Base-by-base conservation (phyloP, 2,113 vertebrate species). In the Chloropsis cyanopogon region DNA sequence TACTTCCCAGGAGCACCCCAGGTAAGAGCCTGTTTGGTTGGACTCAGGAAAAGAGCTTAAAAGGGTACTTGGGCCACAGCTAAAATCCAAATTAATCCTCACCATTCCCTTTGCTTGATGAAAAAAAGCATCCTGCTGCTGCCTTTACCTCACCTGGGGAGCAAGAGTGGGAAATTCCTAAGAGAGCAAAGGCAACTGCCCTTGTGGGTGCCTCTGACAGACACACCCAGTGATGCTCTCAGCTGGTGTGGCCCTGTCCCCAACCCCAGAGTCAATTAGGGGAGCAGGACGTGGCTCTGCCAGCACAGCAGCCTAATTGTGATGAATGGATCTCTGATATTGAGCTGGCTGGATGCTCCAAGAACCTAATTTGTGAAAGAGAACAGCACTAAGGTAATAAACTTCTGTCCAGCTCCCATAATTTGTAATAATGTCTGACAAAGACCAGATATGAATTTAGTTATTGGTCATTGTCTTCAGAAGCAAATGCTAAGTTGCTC, bases 341-440 rank as follows among this genome's bases (percentile, higher is more conserved):
- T 6, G 63, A 95, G 82, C 75, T 91, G 33, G 66, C 59, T 85
- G 87, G 78, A 44, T 85, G 79, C 76, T 95, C 87, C 75, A 80
- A 82, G 91, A 95, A 92, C 82, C 90, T 86, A 26, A 96, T 97
- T 91, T 97, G 87, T 91, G 92, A 77, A 90, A 50, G 59, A 59
- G 92, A 93, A 66, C 87, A 88, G 75, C 63, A 59, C 81, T 52
- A 49, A 78, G 84, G 84, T 76, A 93, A 96, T 95, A 94, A 95
- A 95, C 91, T 95, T 92, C 75, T 69, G 87, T 41, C 87, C 70
- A 66, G 82, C 59, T 85, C 87, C 52, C 93, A 82, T 95, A 95
- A 95, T 92, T 97, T 92, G 91, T 88, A 95, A 95, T 92, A 93
- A 96, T 77, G 87, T 70, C 92, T 88, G 91, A 95, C 93, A 91